Conservation (phyloP, 2,888 invertebrate genomes). For the Adela reaumurella region DNA sequence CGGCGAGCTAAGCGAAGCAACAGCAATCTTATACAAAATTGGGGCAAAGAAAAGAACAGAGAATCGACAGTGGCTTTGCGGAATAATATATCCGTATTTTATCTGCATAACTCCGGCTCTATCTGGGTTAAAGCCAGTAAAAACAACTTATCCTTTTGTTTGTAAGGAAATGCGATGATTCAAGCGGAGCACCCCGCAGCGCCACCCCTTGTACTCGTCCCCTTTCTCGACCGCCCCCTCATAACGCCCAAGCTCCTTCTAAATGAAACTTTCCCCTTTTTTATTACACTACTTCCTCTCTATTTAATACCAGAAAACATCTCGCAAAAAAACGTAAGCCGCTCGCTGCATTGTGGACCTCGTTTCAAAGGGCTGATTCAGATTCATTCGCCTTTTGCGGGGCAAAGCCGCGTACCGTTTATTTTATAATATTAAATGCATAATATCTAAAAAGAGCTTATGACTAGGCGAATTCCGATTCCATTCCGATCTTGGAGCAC, state of each 20-base stretch:
- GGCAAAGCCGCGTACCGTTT: neutral
- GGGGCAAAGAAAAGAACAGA: conserved; percentile 1
- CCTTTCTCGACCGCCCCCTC: conserved; percentile 3
- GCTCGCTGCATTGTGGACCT: conserved; percentile 4
- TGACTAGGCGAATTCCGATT: conserved; percentile 4
- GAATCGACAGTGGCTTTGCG: conserved; percentile 21
- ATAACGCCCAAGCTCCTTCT: neutral
- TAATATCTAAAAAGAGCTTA: conserved; percentile 6
- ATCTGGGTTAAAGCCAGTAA: conserved; percentile 1
- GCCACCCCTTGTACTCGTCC: no score
- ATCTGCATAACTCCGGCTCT: conserved; percentile 11
- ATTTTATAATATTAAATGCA: conserved; percentile 5
- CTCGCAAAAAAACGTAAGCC: conserved; percentile 5
- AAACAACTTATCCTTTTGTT: conserved; percentile 7
- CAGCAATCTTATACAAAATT: conserved; percentile 12
- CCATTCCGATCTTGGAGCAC: no score
- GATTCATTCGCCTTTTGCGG: conserved; percentile 2
- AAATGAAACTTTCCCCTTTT: conserved; percentile 8
- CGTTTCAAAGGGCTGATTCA: conserved; percentile 3
- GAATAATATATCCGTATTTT: conserved; percentile 21
- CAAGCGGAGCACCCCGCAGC: neutral
- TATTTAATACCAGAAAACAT: conserved; percentile 7
- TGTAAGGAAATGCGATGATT: conserved; percentile 5
- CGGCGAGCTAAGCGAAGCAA: conserved; percentile 6
- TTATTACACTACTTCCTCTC: conserved; percentile 8